Evolutionary conservation across 2,797 vertebrate genomes (phyloP).

Genomic region (Darevskia mixta): DNA sequence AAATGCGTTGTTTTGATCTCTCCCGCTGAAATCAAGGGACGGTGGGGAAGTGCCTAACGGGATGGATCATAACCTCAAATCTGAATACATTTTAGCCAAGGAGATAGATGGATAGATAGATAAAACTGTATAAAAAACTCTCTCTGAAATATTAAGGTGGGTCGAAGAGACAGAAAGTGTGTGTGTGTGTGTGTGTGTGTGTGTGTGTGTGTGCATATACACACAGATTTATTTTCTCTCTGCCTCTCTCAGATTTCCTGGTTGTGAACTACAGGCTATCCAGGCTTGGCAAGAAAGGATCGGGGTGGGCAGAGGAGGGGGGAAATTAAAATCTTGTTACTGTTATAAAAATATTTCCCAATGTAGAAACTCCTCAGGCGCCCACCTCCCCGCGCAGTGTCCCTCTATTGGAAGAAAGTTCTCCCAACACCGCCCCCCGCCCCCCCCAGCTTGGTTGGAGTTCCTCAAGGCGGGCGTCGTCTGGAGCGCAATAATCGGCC

Average conservation of each 20-base stretch:
- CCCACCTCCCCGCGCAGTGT: not conserved
- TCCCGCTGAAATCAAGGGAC: not conserved
- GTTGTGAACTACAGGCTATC: not conserved
- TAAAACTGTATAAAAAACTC: too few relatives aligned
- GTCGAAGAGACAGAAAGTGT: too few relatives aligned
- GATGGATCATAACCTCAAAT: not conserved
- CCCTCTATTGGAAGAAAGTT: not conserved
- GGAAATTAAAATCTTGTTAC: not conserved
- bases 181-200: not conserved
- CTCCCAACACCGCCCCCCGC: too few relatives aligned
- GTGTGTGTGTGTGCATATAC: too few relatives aligned
- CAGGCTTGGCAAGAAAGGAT: not conserved
- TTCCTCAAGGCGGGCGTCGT: not conserved
- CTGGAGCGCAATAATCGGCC: too few relatives aligned
- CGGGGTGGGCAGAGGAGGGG: not conserved
- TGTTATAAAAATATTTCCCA: not conserved
- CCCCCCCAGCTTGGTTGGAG: too few relatives aligned
- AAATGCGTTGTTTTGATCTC: too few relatives aligned
- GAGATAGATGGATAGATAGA: too few relatives aligned
- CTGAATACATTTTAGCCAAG: not conserved
- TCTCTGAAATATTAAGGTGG: too few relatives aligned
- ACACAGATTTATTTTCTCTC: too few relatives aligned
- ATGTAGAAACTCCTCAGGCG: too few relatives aligned
- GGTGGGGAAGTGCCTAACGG: not conserved
- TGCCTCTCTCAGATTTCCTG: not conserved